phyloP scores from a whole-genome alignment of 1,140 invertebrate species.

The Magallana gigas region DNA sequence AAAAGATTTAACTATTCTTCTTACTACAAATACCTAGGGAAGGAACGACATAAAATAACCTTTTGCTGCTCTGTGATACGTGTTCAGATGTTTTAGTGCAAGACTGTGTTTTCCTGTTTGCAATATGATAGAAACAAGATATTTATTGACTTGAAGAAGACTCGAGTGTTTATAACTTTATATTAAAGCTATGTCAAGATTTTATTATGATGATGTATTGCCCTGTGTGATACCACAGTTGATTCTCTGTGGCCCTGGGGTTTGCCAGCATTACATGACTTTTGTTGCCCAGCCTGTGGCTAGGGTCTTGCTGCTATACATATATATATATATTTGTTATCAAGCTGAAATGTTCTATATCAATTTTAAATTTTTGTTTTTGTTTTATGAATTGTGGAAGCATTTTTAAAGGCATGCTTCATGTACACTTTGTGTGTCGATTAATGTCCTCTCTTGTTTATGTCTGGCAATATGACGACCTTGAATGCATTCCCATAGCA shows the following conservation, averaged over 20 bases:
- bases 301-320: not conserved
- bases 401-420: conserved; percentile 5
- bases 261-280: conserved; percentile 4
- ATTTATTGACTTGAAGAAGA: not conserved
- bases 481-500: conserved; percentile 25
- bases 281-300: not conserved
- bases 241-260: not conserved
- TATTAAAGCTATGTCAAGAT: not conserved
- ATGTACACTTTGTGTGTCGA: conserved; percentile 5
- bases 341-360: conserved; percentile 19
- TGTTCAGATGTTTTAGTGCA: not conserved
- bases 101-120: not conserved
- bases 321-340: conserved; percentile 33
- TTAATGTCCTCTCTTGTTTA: conserved; percentile 18
- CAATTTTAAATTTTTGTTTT: conserved; percentile 21
- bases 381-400: conserved; percentile 14
- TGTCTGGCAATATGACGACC: conserved; percentile 23
- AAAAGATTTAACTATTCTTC: not conserved
- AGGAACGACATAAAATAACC: not conserved
- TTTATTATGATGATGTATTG: conserved; percentile 2
- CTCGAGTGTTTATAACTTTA: not conserved
- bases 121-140: conserved; percentile 9
- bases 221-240: not conserved
- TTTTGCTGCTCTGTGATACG: conserved; percentile 18
- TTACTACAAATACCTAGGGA: not conserved